Evolutionary conservation across 1,140 invertebrate genomes (phyloP).

Genomic region (Bombyx mandarina): DNA sequence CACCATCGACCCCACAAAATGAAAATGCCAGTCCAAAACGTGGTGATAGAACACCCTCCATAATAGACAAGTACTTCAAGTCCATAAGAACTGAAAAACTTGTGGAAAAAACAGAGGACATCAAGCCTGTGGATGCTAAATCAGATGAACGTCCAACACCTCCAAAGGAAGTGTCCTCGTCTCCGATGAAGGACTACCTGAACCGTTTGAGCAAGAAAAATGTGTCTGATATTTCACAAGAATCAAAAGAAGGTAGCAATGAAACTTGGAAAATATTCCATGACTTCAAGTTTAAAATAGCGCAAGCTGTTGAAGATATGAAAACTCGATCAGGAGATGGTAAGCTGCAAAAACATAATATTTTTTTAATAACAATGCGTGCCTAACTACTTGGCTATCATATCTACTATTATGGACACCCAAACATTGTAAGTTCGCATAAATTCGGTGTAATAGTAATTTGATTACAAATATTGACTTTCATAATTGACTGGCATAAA

Average conservation of each 20-base stretch:
- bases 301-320: constrained; percentile 69
- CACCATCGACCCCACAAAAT: constrained; percentile 28
- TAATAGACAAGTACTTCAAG: constrained; percentile 69
- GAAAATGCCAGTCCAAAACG: constrained; percentile 61
- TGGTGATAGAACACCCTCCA: constrained; percentile 54
- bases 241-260: constrained; percentile 52
- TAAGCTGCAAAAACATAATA: constrained; percentile 13
- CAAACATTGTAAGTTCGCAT: too few species aligned
- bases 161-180: constrained; percentile 56
- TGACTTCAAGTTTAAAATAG: constrained; percentile 69
- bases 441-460: too few species aligned
- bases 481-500: too few species aligned
- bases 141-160: constrained; percentile 22
- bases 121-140: constrained; percentile 38
- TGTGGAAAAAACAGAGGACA: constrained; percentile 49
- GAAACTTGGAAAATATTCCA: constrained; percentile 70
- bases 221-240: constrained; percentile 45
- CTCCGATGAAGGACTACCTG: constrained; percentile 69
- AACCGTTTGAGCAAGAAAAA: constrained; percentile 60
- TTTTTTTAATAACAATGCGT: too few species aligned
- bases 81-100: constrained; percentile 57
- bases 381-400: too few species aligned
- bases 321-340: constrained; percentile 63
- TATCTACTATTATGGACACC: too few species aligned
- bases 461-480: too few species aligned